Evolutionary conservation across 2,888 invertebrate genomes (phyloP).

Genomic region (Pimpla rufipes): DNA sequence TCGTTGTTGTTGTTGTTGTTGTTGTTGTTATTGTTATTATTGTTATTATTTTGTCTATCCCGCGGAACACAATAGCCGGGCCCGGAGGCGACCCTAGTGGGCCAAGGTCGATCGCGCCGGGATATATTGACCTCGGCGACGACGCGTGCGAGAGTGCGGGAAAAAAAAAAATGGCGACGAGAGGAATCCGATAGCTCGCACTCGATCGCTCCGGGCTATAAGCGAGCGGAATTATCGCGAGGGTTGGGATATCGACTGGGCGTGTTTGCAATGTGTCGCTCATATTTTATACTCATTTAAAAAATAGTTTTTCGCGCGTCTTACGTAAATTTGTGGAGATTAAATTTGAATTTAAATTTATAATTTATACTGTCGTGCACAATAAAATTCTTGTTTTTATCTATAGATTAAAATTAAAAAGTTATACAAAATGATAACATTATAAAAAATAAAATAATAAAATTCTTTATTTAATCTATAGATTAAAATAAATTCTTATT

Average conservation of each 20-base stretch:
- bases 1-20: conserved; percentile 3
- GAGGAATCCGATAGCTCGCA: neutral
- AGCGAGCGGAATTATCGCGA: conserved; percentile 2
- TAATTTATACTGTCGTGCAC: too few species aligned
- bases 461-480: too few species aligned
- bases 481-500: too few species aligned
- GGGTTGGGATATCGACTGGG: neutral
- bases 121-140: conserved; percentile 57
- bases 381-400: too few species aligned
- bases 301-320: too few species aligned
- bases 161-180: conserved; percentile 9
- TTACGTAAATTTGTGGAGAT: too few species aligned
- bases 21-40: neutral
- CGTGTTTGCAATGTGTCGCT: neutral
- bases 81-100: conserved; percentile 37
- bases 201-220: conserved; percentile 9
- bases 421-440: too few species aligned
- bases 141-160: neutral
- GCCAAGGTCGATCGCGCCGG: conserved; percentile 62
- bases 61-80: conserved; percentile 34
- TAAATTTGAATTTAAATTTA: too few species aligned
- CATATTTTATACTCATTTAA: neutral
- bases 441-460: too few species aligned
- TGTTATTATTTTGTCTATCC: too few species aligned
- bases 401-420: too few species aligned